Evolutionary conservation across 2,113 vertebrate species (phyloP), one percentile per base, ranked within the genome.

Genomic region (Mesocricetus auratus): DNA sequence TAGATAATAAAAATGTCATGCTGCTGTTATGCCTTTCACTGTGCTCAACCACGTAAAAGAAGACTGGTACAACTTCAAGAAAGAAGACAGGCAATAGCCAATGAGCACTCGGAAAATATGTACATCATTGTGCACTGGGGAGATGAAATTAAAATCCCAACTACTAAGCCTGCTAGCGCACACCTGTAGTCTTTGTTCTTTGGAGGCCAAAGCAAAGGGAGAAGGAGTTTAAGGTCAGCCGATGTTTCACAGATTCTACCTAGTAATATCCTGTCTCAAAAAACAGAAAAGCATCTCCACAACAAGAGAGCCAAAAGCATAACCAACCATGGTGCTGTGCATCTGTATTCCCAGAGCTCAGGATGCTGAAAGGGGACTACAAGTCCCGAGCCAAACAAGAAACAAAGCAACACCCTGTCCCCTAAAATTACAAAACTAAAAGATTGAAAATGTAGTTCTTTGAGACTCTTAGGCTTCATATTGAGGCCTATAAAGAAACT

Each of bases 81-180:
- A 95, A 90, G 47, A 94, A 79, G 4, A 64, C 36, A 74, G 29
- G 50, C 39, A 86, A 64, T n/a, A 45, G 31, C 7, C 29, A 95
- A 73, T 24, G 75, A 88, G 26, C 16, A 91, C 3, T n/a, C 66
- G 29, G 5, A 21, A 83, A 90, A 74, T 9, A 64, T 42, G 15
- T 22, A 64, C 5, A 87, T 62, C 29, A 85, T 93, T 62, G 73
- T 83, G 90, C 24, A 58, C 11, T 56, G 9, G 26, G 19, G 36
- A 94, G 93, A 89, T n/a, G 33, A 15, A 50, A 92, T 75, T 62
- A 74, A 95, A 94, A 78, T 19, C 47, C 62, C 47, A 93, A 66
- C 75, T 68, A 6, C 36, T 31, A 53, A 39, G 21, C 26, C 47
- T 53, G 7, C 42, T 42, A 21, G 12, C 58, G 53, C 2, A 39